phyloP scores from a whole-genome alignment of 2,113 vertebrate genomes.

The Hippocampus guttulatus region DNA sequence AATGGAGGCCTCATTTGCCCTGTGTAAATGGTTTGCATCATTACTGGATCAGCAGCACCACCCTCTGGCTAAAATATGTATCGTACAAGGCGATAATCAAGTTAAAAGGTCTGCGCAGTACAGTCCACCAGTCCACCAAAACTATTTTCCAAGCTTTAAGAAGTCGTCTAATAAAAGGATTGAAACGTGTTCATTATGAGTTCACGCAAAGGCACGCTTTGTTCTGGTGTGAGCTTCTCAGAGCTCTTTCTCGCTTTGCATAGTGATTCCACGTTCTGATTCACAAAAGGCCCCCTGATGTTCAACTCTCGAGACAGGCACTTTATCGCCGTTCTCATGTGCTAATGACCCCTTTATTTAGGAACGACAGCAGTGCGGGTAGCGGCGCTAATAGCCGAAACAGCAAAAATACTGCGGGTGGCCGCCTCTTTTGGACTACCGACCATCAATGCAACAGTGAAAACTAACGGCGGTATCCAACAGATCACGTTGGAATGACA shows the following conservation, averaged over 20 bases:
- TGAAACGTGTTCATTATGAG: slow-evolving; percentile 21
- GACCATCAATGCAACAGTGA: too few species aligned
- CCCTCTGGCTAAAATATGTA: not conserved
- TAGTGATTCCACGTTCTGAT: slow-evolving; percentile 54
- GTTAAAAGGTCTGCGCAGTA: not conserved
- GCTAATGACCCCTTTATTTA: slow-evolving; percentile 53
- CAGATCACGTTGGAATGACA: not conserved
- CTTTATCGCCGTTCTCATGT: slow-evolving; percentile 47
- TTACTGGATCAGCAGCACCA: not conserved
- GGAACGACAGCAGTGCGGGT: slow-evolving; percentile 47
- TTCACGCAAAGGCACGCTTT: slow-evolving; percentile 20
- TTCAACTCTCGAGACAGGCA: slow-evolving; percentile 51
- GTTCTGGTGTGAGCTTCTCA: slow-evolving; percentile 31
- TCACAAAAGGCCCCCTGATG: slow-evolving; percentile 59
- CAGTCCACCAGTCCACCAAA: not conserved
- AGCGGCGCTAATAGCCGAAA: slow-evolving; percentile 5
- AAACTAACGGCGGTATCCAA: not conserved
- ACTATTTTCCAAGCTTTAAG: not conserved
- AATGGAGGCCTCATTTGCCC: too few species aligned
- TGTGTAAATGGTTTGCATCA: not conserved
- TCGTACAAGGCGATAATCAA: not conserved
- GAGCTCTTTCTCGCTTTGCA: slow-evolving; percentile 42
- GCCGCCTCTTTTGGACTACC: too few species aligned
- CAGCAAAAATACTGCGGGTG: too few species aligned
- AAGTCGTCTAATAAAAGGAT: not conserved